phyloP scores from a whole-genome alignment of 2,888 invertebrate genomes.

The Brassicogethes aeneus region DNA sequence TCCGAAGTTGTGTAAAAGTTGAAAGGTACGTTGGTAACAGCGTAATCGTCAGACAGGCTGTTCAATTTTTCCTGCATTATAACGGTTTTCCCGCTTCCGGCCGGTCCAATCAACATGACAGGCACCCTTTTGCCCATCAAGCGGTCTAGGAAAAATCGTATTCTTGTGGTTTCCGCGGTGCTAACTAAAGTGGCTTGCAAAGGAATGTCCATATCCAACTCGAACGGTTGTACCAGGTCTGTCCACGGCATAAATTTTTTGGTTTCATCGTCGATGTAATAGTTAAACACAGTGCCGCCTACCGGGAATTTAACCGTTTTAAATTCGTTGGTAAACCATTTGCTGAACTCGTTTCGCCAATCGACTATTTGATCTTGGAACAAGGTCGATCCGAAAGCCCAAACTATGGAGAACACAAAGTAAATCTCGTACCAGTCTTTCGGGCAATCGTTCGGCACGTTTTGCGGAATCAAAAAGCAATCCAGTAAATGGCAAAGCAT shows the following conservation, averaged over 20 bases:
- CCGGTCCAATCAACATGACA: conserved; percentile 83
- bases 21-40: conserved; percentile 82
- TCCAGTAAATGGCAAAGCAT: conserved; percentile 83
- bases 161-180: conserved; percentile 80
- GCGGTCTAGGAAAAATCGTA: conserved; percentile 77
- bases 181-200: conserved; percentile 69
- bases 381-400: conserved; percentile 89
- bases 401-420: conserved; percentile 82
- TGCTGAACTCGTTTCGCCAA: conserved; percentile 89
- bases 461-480: conserved; percentile 68
- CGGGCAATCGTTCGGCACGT: conserved; percentile 79
- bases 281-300: conserved; percentile 78
- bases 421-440: conserved; percentile 93
- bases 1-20: conserved; percentile 94
- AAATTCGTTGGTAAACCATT: conserved; percentile 91
- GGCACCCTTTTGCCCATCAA: conserved; percentile 70
- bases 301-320: conserved; percentile 81
- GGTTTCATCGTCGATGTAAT: conserved; percentile 77
- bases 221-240: conserved; percentile 67
- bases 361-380: conserved; percentile 88
- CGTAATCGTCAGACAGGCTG: conserved; percentile 64
- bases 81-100: conserved; percentile 91
- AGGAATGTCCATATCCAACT: conserved; percentile 79
- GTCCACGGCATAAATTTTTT: conserved; percentile 85
- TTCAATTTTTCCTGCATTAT: conserved; percentile 76